Evolutionary conservation across 2,113 vertebrate genomes (phyloP).

Genomic region (Oxygymnocypris stewartii): DNA sequence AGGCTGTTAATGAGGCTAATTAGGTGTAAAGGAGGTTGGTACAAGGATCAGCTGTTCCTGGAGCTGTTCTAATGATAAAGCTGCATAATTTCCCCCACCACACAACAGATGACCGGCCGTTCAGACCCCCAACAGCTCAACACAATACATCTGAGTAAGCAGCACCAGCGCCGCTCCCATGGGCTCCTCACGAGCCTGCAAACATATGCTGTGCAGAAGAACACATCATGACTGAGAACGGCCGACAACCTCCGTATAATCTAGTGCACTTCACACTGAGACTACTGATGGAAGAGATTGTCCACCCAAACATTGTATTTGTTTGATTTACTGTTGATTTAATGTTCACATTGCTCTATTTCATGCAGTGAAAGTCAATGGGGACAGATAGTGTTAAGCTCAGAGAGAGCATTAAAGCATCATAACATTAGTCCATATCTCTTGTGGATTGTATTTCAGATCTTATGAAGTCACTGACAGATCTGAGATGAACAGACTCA

Average conservation of each 20-base stretch:
- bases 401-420: neutral
- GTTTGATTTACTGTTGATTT: neutral
- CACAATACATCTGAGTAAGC: conserved; percentile 73
- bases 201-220: conserved; percentile 36
- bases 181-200: conserved; percentile 6
- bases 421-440: neutral
- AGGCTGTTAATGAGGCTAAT: conserved; percentile 95
- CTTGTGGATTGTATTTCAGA: neutral
- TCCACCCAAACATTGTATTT: no score
- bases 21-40: conserved; percentile 93
- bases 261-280: neutral
- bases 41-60: conserved; percentile 91
- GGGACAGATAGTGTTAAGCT: neutral
- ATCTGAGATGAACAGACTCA: neutral
- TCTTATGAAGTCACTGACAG: neutral
- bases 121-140: conserved; percentile 62
- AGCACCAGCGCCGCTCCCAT: conserved; percentile 14
- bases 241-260: neutral
- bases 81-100: conserved; percentile 86
- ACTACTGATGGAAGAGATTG: neutral
- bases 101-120: conserved; percentile 89
- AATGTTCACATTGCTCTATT: neutral
- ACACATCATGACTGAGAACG: neutral
- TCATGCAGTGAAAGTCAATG: neutral
- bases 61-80: conserved; percentile 90